These are phyloP conservation scores for Sarcophaga bullata DNA, from an alignment of 1,140 invertebrate species.

Conservation along the genomic window DNA sequence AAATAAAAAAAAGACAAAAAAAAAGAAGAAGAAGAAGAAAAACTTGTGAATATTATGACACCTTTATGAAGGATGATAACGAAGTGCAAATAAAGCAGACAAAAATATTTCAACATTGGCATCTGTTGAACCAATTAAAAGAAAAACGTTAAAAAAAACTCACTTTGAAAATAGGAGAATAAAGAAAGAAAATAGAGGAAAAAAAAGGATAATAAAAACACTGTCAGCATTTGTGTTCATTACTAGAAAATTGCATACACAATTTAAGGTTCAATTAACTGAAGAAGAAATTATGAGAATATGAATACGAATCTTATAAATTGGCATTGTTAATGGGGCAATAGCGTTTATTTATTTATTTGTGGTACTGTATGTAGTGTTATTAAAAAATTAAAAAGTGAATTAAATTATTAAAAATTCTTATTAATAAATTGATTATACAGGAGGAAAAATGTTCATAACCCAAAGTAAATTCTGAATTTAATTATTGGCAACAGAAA, in stretches of 20 bases:
- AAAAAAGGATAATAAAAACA: no score
- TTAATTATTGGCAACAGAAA: no score
- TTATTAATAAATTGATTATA: no score
- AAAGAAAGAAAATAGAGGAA: no score
- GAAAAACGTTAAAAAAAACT: neutral
- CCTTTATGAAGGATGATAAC: neutral
- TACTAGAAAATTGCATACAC: neutral
- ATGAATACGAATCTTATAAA: neutral
- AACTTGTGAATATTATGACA: constrained; percentile 21
- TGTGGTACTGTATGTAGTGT: no score
- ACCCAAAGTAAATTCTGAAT: no score
- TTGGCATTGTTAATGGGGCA: neutral
- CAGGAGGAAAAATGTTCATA: no score
- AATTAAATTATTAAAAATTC: no score
- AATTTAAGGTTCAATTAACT: constrained; percentile 10
- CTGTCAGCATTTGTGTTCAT: neutral
- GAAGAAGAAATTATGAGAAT: neutral
- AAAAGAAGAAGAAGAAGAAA: no score
- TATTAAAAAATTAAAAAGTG: no score
- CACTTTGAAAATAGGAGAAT: no score
- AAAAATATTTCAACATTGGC: neutral
- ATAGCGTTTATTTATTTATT: no score
- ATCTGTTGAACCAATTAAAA: constrained; percentile 20
- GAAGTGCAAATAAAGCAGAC: neutral
- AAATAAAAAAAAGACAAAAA: neutral